Conservation (phyloP, 2,113 vertebrate species). For the Heterotis niloticus region DNA sequence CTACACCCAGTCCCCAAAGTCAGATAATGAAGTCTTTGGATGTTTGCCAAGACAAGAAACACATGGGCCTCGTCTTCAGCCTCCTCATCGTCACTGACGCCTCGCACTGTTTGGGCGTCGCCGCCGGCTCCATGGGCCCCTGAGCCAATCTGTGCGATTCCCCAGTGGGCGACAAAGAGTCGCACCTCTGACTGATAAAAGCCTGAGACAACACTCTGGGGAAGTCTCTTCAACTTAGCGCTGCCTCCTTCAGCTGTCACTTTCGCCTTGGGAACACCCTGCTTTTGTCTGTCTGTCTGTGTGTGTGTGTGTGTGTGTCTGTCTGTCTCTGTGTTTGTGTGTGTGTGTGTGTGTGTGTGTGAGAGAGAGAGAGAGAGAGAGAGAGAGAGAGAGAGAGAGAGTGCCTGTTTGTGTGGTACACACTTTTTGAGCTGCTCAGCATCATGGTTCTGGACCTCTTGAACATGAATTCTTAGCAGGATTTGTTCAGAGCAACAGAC, state of each 20-base stretch:
- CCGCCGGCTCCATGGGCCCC: background rate
- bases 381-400: too few relatives aligned
- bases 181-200: slow-evolving; percentile 28
- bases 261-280: background rate
- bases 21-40: slow-evolving; percentile 59
- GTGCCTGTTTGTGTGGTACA: too few relatives aligned
- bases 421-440: too few relatives aligned
- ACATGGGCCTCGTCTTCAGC: slow-evolving; percentile 4
- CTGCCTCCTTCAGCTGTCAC: slow-evolving; percentile 20
- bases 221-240: slow-evolving; percentile 18
- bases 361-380: too few relatives aligned
- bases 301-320: background rate
- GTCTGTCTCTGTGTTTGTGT: background rate
- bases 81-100: background rate
- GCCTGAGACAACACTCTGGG: slow-evolving; percentile 24
- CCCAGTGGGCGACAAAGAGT: background rate
- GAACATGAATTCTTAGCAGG: too few relatives aligned
- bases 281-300: background rate
- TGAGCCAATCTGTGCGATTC: background rate
- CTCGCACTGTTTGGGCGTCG: background rate
- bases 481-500: background rate
- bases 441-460: too few relatives aligned
- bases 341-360: background rate
- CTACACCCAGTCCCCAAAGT: slow-evolving; percentile 29
- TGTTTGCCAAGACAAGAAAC: slow-evolving; percentile 36